These are phyloP conservation scores for Isoperla grammatica DNA, from an alignment of 2,888 invertebrate genomes.

Conservation along the genomic window DNA sequence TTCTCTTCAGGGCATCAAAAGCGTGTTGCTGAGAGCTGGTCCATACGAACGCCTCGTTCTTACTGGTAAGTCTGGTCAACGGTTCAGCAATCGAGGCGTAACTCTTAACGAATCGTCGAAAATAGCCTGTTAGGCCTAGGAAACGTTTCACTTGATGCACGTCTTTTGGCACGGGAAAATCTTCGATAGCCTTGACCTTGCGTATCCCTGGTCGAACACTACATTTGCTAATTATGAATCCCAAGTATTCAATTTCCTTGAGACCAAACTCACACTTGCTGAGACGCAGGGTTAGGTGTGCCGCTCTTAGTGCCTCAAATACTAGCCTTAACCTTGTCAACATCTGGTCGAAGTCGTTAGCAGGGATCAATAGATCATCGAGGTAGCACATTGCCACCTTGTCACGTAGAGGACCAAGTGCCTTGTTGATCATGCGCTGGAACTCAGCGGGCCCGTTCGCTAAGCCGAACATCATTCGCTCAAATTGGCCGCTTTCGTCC, in stretches of 20 bases:
- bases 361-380: slow-evolving; percentile 34
- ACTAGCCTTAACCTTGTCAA: slow-evolving; percentile 29
- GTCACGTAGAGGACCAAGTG: slow-evolving; percentile 29
- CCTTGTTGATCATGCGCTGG: slow-evolving; percentile 38
- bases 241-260: background rate
- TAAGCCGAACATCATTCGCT: slow-evolving; percentile 40
- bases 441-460: slow-evolving; percentile 40
- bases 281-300: background rate
- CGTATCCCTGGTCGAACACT: background rate
- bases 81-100: slow-evolving; percentile 34
- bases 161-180: slow-evolving; percentile 33
- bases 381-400: slow-evolving; percentile 32
- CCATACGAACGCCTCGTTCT: slow-evolving; percentile 28
- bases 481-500: slow-evolving; percentile 40
- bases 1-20: slow-evolving; percentile 33
- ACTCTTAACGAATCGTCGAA: slow-evolving; percentile 35
- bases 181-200: slow-evolving; percentile 35
- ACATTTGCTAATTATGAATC: background rate
- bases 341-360: slow-evolving; percentile 30
- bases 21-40: slow-evolving; percentile 33
- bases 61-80: slow-evolving; percentile 30
- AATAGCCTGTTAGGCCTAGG: slow-evolving; percentile 37
- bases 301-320: slow-evolving; percentile 15
- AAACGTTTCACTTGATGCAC: slow-evolving; percentile 35
- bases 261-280: background rate